Base-by-base conservation (phyloP, 2,113 vertebrate species). In the Aythya baeri region DNA sequence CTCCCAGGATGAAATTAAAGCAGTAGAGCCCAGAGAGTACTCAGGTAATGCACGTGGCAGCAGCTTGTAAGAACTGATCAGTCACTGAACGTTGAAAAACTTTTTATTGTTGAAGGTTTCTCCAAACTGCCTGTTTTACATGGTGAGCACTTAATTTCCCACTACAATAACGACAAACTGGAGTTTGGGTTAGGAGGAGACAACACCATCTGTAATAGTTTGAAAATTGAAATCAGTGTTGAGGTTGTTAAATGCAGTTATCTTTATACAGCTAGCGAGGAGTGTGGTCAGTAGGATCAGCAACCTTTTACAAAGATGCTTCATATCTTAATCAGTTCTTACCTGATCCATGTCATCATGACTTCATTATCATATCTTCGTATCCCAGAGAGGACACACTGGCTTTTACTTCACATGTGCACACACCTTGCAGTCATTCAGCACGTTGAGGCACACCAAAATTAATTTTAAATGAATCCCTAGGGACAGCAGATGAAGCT, bases 21-120 rank as follows among this genome's bases (percentile, higher is more conserved):
- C 57, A 61, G 29, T 6, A 67, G 23, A 93, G 26, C 7, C 22
- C 5, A 77, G 16, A 55, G 11, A 78, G 9, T 5, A 75, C 32
- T 29, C 74, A 96, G 97, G 97, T 97, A 96, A 96, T 44, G 26
- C 31, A 61, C 41, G 12, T 59, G 36, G 22, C 44, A 83, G 31
- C 32, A 91, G 54, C 34, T 79, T 38, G 2, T 31, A 57, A 80
- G 49, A 82, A n/a, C 41, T 79, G 32, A 50, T 29, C 17, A 82
- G 27, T 70, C 50, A 86, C 18, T 23, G 58, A 90, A 44, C 12
- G 16, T 54, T 75, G 81, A 57, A 38, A 36, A 52, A 21, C 25
- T 44, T 76, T 70, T 77, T n/a, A 88, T 72, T 83, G 83, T 55
- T 58, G n/a, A 58, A 71, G 7, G 13, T 91, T 89, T 82, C 77